Evolutionary conservation across 2,888 invertebrate genomes (phyloP), one percentile per base, ranked within the genome.

Genomic region (Pollenia amentaria): DNA sequence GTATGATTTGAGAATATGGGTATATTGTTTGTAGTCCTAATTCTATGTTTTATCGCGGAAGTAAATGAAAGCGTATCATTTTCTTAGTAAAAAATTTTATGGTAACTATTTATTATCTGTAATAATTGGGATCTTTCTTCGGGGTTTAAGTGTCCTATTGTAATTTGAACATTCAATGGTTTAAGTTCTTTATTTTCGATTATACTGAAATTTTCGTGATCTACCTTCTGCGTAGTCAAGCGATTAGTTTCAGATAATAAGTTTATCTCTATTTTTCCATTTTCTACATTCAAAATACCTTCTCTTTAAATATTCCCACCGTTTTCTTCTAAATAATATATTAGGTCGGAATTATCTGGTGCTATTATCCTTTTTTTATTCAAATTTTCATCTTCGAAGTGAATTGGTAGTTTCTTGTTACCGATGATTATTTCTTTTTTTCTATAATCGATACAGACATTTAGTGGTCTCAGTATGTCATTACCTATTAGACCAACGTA

Each of bases 361-460:
- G 44, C 60, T 73, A 60, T 60, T 73, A 73, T 73, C 46, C n/a
- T 29, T 57, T 60, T 42, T 40, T 70, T 53, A 70, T 70, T 72
- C 57, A 55, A 21, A 0, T 42, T 72, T 72, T 29, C 73, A 6
- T 60, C 46, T 60, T 73, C 73, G 46, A 60, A 73, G 46, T 60
- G 46, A 1, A 73, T 73, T 0, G 55, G 72, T 0, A 72, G 44
- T 44, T 0, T 72, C 42, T 44, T 60, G 57, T n/a, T 53, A 70
- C 70, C 73, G 46, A 73, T 73, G 57, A 57, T 73, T 73, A 73
- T 73, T 73, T 57, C 44, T 10, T 60, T 73, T 6, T 44, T 72
- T 10, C 10, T 42, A 46, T 73, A 73, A 29, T 73, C 16, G 3
- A 73, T 60, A 60, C 60, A 73, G 8, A 44, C 42, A 44, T 44